A percentile compares a stretch with the other conserved stretches of the same genome.
phyloP scores from a whole-genome alignment of 23 tunicate genomes.

The Trididemnum miniatum region DNA sequence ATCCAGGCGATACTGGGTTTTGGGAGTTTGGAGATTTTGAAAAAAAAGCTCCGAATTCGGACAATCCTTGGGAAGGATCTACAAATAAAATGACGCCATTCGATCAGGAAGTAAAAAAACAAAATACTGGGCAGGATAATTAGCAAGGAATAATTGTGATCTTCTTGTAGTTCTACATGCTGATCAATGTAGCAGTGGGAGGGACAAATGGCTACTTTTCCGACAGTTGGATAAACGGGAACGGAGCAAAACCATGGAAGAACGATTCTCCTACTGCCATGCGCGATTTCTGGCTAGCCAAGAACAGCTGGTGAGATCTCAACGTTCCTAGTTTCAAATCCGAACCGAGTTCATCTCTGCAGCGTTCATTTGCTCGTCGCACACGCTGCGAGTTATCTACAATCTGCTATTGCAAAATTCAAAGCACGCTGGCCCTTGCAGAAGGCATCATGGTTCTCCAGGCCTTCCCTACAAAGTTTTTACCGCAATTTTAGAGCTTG shows the following conservation, averaged over 20 bases:
- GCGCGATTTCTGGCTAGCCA: constrained; percentile 88
- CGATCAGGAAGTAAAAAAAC: constrained; percentile 83
- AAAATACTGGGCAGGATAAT: background rate
- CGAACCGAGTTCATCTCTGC: too few relatives aligned
- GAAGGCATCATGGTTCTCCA: too few relatives aligned
- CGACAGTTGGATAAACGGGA: constrained; percentile 68
- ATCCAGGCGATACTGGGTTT: constrained; percentile 78
- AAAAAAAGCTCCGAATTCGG: constrained; percentile 50
- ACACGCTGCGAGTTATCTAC: too few relatives aligned
- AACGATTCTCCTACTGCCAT: constrained; percentile 85
- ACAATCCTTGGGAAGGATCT: constrained; percentile 72
- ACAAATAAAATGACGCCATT: constrained; percentile 80
- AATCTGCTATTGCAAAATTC: too few relatives aligned
- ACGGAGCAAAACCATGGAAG: constrained; percentile 88
- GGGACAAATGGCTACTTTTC: constrained; percentile 94
- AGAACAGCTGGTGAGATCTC: constrained; percentile 58
- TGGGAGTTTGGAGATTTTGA: constrained; percentile 81
- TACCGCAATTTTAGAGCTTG: too few relatives aligned
- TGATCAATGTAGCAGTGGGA: constrained; percentile 95
- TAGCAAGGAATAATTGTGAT: background rate
- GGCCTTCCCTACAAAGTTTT: too few relatives aligned
- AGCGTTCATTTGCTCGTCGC: too few relatives aligned
- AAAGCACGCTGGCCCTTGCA: too few relatives aligned
- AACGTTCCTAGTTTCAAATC: too few relatives aligned
- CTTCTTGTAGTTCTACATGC: constrained; percentile 63